A percentile compares a stretch with the other conserved stretches of the same genome.
Evolutionary conservation across 2,888 invertebrate genomes (phyloP).

Genomic region (Vesta saturnalis): DNA sequence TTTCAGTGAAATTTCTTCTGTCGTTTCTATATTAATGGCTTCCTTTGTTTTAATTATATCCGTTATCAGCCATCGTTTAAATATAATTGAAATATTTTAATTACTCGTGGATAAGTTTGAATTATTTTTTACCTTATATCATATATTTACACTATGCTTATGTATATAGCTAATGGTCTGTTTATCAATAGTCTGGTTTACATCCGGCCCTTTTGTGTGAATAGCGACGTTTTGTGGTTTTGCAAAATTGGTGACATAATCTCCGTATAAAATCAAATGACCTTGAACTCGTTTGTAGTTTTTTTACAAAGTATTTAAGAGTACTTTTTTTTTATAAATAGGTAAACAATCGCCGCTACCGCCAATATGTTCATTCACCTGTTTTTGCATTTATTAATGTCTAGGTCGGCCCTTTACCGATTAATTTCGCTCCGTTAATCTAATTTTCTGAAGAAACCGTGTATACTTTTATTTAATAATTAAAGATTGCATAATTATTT

Average conservation of each 20-base stretch:
- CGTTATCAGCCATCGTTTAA: neutral
- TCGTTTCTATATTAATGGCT: neutral
- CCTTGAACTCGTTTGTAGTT: constrained; percentile 12
- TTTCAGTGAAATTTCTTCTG: neutral
- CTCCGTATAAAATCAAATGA: constrained; percentile 5
- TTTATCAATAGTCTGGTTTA: constrained; percentile 38
- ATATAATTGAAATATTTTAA: too few relatives aligned
- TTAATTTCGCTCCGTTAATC: neutral
- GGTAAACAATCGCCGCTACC: constrained; percentile 4
- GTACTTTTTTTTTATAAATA: constrained; percentile 16
- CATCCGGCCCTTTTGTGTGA: constrained; percentile 24
- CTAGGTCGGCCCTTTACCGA: constrained; percentile 27
- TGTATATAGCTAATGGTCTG: neutral
- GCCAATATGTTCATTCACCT: constrained; percentile 25
- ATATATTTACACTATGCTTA: neutral
- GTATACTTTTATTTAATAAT: neutral
- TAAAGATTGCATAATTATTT: constrained; percentile 8
- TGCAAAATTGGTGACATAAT: constrained; percentile 12
- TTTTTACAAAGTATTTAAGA: neutral
- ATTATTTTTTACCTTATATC: neutral
- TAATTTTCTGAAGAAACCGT: constrained; percentile 3
- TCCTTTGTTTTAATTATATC: neutral
- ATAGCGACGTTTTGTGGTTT: constrained; percentile 14
- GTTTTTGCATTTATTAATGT: constrained; percentile 13
- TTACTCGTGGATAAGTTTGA: too few relatives aligned